Base-by-base conservation (phyloP, 2,888 invertebrate species). In the Cabera pusaria region DNA sequence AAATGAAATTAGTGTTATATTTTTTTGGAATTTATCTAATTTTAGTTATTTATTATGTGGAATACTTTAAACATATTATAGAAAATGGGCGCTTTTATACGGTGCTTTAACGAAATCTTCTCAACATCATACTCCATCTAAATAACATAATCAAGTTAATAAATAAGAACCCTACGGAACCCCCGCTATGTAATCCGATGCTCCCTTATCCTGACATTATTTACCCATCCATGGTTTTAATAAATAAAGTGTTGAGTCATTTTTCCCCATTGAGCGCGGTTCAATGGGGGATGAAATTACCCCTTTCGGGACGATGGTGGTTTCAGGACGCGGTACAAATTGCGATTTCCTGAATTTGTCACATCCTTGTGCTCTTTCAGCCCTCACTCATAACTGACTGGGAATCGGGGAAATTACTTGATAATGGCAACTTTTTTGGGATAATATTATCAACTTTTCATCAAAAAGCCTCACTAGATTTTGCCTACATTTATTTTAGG, bases 281-380 rank as follows among this genome's bases (percentile, higher is more conserved):
- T 46, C 54, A 64, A 58, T 51, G 51, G 41, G 46, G 44, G 44
- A 43, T 52, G 38, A 61, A 64, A 58, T 63, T 53, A 59, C 54
- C 58, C 54, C 53, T 54, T 44, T 36, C 24, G 28, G 43, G 40
- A n/a, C n/a, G n/a, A n/a, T 40, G 41, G 46, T 51, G 51, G 52
- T 52, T 47, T 49, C 52, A 26, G 48, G 46, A 48, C 43, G 46
- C 23, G 23, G 28, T 38, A 20, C 32, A 26, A 47, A 43, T 43
- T 38, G 43, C 32, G 26, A 40, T 35, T 35, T 38, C 23, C 39
- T 28, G 37, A 39, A 42, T 44, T 44, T 47, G 47, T 47, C 44
- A 43, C 47, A 37, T 29, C 33, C 46, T 46, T 44, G 18, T 27
- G 16, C 12, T 35, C 20, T 31, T 39, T n/a, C n/a, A n/a, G n/a